These are phyloP conservation scores for Bombylius discolor DNA, from an alignment of 2,888 invertebrate genomes.

Conservation along the genomic window DNA sequence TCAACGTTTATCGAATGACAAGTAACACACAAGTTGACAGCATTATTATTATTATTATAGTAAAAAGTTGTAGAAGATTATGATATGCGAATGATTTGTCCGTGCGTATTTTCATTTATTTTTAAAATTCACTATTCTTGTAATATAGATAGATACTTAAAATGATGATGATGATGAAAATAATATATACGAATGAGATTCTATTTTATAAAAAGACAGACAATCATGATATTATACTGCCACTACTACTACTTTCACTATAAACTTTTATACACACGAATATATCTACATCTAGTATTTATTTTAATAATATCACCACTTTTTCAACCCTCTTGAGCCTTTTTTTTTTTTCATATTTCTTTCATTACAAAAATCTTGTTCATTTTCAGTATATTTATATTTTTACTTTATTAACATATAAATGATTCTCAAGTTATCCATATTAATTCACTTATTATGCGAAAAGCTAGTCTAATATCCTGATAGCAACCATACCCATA, in stretches of 20 bases:
- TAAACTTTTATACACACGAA: background rate
- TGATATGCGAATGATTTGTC: background rate
- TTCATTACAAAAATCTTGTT: constrained; percentile 9
- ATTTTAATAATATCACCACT: background rate
- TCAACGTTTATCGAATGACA: background rate
- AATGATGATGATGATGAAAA: no score
- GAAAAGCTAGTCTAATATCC: background rate
- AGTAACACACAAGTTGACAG: background rate
- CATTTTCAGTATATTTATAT: background rate
- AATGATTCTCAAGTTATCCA: constrained; percentile 20
- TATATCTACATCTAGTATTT: no score
- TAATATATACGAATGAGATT: no score
- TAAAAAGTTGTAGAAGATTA: background rate
- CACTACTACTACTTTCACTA: no score
- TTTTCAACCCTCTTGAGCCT: constrained; percentile 11
- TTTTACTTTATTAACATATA: constrained; percentile 18
- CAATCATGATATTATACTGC: no score
- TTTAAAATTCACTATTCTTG: background rate
- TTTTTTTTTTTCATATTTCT: constrained; percentile 7
- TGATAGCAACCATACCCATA: no score
- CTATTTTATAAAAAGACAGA: no score
- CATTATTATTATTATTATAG: no score
- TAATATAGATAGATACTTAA: no score
- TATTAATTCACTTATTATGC: constrained; percentile 20
- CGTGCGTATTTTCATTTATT: background rate